phyloP scores from a whole-genome alignment of 2,113 vertebrate species.

The Poecile atricapillus region DNA sequence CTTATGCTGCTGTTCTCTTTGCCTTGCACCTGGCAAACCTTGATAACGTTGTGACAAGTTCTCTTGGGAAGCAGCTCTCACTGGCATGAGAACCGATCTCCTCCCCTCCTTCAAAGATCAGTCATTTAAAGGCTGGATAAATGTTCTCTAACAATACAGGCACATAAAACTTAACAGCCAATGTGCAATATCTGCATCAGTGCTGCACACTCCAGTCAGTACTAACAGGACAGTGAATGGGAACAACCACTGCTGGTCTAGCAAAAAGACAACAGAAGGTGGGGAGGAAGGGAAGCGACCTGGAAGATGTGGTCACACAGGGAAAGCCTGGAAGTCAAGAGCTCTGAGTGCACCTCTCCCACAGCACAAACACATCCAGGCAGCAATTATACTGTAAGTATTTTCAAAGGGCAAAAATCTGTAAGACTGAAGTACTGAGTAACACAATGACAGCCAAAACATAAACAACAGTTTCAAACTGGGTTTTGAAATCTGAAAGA shows the following conservation, averaged over 20 bases:
- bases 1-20: background rate
- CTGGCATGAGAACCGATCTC: background rate
- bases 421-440: background rate
- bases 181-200: background rate
- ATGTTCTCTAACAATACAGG: background rate
- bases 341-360: background rate
- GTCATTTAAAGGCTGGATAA: background rate
- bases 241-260: background rate
- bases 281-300: background rate
- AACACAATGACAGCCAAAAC: background rate
- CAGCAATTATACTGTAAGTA: background rate
- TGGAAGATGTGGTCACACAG: background rate
- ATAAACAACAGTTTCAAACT: background rate
- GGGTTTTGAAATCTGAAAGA: background rate
- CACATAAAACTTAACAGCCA: background rate
- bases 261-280: background rate
- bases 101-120: background rate
- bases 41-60: accelerated
- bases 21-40: background rate
- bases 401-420: background rate
- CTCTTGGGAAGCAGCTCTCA: background rate
- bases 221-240: background rate
- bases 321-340: background rate
- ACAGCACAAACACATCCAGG: background rate
- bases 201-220: background rate